Conservation (phyloP, 2,113 vertebrate genomes). For the Emydura subglobosa region DNA sequence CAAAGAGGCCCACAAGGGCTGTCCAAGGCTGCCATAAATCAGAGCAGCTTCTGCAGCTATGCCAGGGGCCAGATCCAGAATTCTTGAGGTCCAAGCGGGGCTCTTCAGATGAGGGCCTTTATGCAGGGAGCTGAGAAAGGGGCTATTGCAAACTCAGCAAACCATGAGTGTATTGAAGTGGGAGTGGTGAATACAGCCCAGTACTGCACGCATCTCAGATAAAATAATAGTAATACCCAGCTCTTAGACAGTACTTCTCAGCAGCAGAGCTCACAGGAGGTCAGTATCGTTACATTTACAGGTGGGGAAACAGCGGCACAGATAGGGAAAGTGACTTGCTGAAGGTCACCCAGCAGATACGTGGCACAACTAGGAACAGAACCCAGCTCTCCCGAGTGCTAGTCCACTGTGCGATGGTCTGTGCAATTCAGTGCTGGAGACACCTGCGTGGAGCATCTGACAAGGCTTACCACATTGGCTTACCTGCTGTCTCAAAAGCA, state of each 20-base stretch:
- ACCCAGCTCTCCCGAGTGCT: not conserved
- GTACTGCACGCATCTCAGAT: not conserved
- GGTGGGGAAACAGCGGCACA: not conserved
- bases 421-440: not conserved
- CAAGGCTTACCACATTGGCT: not conserved
- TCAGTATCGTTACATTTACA: not conserved
- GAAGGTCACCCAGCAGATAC: not conserved
- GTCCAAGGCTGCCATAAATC: not conserved
- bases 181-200: not conserved
- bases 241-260: not conserved
- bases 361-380: not conserved
- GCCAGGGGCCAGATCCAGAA: not conserved
- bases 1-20: not conserved
- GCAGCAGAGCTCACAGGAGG: not conserved
- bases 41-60: not conserved
- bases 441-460: not conserved
- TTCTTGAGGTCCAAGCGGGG: too few species aligned
- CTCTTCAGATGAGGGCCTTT: not conserved
- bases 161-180: not conserved
- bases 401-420: not conserved
- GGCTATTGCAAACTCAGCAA: too few species aligned
- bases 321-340: not conserved
- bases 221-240: not conserved
- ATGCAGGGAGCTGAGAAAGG: not conserved
- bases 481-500: not conserved